Base-by-base conservation (phyloP, 2,888 invertebrate species). In the Boloria selene region DNA sequence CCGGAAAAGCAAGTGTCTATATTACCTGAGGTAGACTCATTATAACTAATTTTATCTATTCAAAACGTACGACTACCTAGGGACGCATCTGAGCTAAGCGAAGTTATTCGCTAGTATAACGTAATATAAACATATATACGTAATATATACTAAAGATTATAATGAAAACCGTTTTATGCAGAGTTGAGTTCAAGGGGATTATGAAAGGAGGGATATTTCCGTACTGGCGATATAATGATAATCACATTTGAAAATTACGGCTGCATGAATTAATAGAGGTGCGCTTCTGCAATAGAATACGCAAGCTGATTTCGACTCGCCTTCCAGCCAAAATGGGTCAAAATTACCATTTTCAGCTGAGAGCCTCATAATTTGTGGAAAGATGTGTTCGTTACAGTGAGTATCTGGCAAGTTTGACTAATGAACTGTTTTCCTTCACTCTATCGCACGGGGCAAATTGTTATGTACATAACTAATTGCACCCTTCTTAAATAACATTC, bases 291-390 rank as follows among this genome's bases (percentile, higher is more conserved):
- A 61, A 60, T 53, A 59, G 61, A 65, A 68, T 49, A 62, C 62
- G 31, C 61, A 62, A 64, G 61, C 53, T 67, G 64, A 67, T 61
- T 69, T 67, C 53, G 50, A 56, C 58, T 61, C 50, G 59, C 61
- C 50, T 55, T 54, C 64, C 58, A 52, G 64, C 58, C 61, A 61
- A 69, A 64, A 64, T 64, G 64, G 67, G 64, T 61, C 67, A 61
- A 47, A 69, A 67, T 69, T 69, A 69, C 64, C 59, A 67, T 67
- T 69, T 69, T 64, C 61, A 69, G 67, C 51, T 54, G 56, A 60
- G 60, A 62, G 66, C 64, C 50, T 61, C 64, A 69, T 67, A 67
- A 69, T 64, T 67, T 69, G 64, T 47, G 64, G 58, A 54, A 67
- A 69, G 69, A 69, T 69, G 64, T 69, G 67, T 67, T 67, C 61